These are phyloP conservation scores for Aspiorhynchus laticeps DNA, from an alignment of 2,113 vertebrate genomes.

Conservation along the genomic window DNA sequence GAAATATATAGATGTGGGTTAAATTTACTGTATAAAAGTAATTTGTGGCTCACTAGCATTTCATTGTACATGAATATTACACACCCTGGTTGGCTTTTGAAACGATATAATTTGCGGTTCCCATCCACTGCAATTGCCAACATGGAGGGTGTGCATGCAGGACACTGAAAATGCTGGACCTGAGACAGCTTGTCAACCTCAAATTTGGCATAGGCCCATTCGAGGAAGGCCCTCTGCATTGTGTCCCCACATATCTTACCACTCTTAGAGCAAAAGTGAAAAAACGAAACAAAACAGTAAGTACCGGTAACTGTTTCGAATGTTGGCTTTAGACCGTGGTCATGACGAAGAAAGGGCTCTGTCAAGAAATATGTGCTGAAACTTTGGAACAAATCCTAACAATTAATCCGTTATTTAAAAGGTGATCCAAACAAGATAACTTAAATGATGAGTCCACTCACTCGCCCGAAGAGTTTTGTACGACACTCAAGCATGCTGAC, in stretches of 20 bases:
- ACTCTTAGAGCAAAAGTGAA: not conserved
- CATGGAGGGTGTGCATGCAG: slow-evolving; percentile 25
- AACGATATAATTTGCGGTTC: not conserved
- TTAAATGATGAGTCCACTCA: slow-evolving; percentile 9
- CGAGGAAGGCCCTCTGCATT: slow-evolving; percentile 18
- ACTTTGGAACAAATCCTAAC: not conserved
- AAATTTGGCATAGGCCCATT: slow-evolving; percentile 27
- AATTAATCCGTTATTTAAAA: not conserved
- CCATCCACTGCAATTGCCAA: slow-evolving; percentile 30
- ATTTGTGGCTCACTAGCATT: not conserved
- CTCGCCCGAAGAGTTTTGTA: slow-evolving; percentile 30
- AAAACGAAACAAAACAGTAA: not conserved
- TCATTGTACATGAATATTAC: not conserved
- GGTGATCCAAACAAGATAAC: not conserved
- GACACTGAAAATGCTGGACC: slow-evolving; percentile 19
- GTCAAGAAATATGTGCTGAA: slow-evolving; percentile 30
- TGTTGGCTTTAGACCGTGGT: not conserved
- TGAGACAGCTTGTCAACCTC: slow-evolving; percentile 21
- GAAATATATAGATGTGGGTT: not conserved
- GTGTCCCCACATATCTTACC: slow-evolving; percentile 28
- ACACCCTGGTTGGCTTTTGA: not conserved
- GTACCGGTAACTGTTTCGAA: not conserved
- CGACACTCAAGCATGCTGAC: slow-evolving; percentile 25
- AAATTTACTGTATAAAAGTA: not conserved
- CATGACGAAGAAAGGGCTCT: not conserved